Evolutionary conservation across 2,888 invertebrate genomes (phyloP), one percentile per base, ranked within the genome.

Genomic region (Melanophora roralis): DNA sequence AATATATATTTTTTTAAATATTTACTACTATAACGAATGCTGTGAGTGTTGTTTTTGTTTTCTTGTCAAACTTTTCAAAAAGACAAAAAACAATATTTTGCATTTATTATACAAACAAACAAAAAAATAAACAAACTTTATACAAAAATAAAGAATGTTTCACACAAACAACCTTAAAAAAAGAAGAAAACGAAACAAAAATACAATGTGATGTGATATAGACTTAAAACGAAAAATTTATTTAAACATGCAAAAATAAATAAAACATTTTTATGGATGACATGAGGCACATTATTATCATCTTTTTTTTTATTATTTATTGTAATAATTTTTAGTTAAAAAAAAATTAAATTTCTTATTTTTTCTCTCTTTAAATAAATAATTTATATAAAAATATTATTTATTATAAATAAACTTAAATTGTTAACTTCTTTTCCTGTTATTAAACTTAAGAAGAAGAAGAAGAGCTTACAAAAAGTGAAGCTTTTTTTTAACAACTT

Each of bases 131-230:
- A 68, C 40, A 16, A 71, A 77, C 34, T 40, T 57, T 65, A 43
- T 60, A 78, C 43, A 47, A 14, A 45, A 49, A 49, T 23, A 64
- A 49, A 59, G 43, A 40, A 68, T 67, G 59, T 38, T 71, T 68
- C 78, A 79, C 71, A 78, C 34, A 45, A 60, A 45, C 65, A 79
- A 82, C 80, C 74, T 73, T 62, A 60, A 49, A 81, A 77, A 69
- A 72, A 74, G 45, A 69, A 67, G 47, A 34, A 73, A 81, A 60
- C 45, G 62, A 79, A 85, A 85, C 85, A 88, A 86, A 53, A 75
- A 77, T 27, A 77, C 60, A 88, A 74, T 88, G 88, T 88, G 88
- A 87, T 87, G 88, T 87, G 87, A 87, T 87, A 80, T 80, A 87
- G 88, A 88, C 88, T 87, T 88, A 87, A 82, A 49, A 47, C 45